phyloP scores from a whole-genome alignment of 37 sponge, comb jelly and placozoan species.

The Geodia barretti region DNA sequence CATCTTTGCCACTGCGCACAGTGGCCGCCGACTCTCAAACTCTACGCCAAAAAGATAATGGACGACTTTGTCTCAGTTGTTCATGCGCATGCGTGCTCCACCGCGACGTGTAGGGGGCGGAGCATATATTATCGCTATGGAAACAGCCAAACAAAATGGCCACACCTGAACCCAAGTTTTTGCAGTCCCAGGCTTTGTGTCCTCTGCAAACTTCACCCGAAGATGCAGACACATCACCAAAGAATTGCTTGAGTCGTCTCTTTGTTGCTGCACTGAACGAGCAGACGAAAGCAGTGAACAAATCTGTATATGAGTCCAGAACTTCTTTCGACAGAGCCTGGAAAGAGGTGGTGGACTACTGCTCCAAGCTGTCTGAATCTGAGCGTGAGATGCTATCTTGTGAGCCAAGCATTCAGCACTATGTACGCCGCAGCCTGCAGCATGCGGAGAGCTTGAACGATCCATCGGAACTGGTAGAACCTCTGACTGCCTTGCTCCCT shows the following conservation, averaged over 20 bases:
- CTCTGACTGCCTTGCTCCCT: conserved; percentile 26
- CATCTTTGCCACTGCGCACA: neutral
- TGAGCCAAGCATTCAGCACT: conserved; percentile 52
- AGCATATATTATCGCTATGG: neutral
- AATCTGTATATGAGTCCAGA: neutral
- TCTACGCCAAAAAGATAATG: no score
- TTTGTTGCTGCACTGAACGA: conserved; percentile 37
- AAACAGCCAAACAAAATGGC: no score
- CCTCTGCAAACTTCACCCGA: no score
- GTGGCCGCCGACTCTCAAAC: no score
- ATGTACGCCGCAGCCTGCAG: conserved; percentile 27
- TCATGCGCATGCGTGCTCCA: no score
- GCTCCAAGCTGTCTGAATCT: neutral
- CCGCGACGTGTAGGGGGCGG: neutral
- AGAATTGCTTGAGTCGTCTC: neutral
- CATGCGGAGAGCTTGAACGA: conserved; percentile 12
- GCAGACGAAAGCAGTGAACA: neutral
- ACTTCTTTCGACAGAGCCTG: neutral
- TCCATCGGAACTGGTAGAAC: neutral
- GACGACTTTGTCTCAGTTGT: no score
- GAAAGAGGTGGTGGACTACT: neutral
- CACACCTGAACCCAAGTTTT: no score
- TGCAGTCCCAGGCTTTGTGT: no score
- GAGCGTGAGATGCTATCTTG: neutral
- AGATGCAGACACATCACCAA: no score